Conservation (phyloP, 1,140 invertebrate genomes). For the Bombus waltoni region DNA sequence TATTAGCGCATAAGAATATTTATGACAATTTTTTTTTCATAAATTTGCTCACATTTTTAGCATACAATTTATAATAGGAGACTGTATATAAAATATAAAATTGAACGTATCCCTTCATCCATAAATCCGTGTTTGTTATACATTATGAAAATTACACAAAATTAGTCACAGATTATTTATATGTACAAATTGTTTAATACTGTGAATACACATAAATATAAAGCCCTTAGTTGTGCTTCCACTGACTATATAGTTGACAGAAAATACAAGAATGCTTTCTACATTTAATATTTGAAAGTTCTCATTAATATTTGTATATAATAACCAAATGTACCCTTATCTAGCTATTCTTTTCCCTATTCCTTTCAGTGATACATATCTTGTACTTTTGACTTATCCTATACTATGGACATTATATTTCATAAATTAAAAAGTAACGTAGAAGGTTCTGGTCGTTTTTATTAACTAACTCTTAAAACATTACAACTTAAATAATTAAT, state of each 20-base stretch:
- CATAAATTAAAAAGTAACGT: conserved; percentile 69
- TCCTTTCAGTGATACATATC: conserved; percentile 34
- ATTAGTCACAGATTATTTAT: conserved; percentile 58
- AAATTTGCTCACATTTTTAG: neutral
- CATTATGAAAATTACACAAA: conserved; percentile 59
- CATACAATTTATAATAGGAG: conserved; percentile 13
- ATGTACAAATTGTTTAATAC: conserved; percentile 78
- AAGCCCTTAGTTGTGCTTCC: conserved; percentile 44
- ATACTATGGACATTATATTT: conserved; percentile 48
- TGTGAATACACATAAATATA: conserved; percentile 73
- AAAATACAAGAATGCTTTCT: conserved; percentile 61
- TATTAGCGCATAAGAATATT: neutral
- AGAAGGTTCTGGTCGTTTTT: conserved; percentile 79
- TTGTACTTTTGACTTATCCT: conserved; percentile 51
- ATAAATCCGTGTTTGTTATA: conserved; percentile 45
- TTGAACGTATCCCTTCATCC: conserved; percentile 38
- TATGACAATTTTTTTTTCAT: neutral
- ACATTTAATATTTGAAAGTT: conserved; percentile 45
- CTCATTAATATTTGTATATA: conserved; percentile 25
- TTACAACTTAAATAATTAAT: conserved; percentile 79
- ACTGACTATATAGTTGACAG: conserved; percentile 59
- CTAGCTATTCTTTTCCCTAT: conserved; percentile 23
- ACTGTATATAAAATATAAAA: conserved; percentile 8
- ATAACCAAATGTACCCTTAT: conserved; percentile 31
- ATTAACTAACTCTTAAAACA: conserved; percentile 80